Evolutionary conservation across 2,797 vertebrate species (phyloP).

Genomic region (Lacerta viridis): DNA sequence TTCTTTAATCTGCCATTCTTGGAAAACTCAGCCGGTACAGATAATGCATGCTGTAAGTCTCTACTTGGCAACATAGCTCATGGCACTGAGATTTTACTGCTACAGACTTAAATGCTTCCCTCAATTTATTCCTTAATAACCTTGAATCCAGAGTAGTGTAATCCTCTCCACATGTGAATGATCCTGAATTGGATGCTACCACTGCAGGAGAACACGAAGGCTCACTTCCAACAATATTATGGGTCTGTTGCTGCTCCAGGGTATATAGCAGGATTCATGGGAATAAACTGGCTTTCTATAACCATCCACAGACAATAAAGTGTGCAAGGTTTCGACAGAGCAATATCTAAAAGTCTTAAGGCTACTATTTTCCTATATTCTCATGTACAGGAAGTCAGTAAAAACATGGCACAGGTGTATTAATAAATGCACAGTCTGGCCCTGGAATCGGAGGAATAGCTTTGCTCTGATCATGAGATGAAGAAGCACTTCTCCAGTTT

Average conservation of each 20-base stretch:
- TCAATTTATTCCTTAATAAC: not conserved
- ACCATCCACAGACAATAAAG: not conserved
- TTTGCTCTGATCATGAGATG: not conserved
- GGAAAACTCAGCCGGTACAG: not conserved
- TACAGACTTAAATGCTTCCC: not conserved
- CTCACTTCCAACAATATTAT: not conserved
- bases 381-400: not conserved
- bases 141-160: not conserved
- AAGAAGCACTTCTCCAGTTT: not conserved
- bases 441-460: not conserved
- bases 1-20: not conserved
- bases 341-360: not conserved
- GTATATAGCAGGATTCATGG: not conserved
- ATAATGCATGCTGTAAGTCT: not conserved
- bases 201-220: not conserved
- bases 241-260: not conserved
- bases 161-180: not conserved
- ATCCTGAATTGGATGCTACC: not conserved
- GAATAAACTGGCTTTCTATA: not conserved
- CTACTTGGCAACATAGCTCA: not conserved
- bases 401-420: slow-evolving; percentile 3
- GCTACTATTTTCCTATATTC: not conserved
- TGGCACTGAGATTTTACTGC: not conserved
- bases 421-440: not conserved
- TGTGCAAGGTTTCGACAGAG: not conserved